These are phyloP conservation scores for Chymomyza amoena DNA, from an alignment of 2,888 invertebrate genomes.

Conservation along the genomic window DNA sequence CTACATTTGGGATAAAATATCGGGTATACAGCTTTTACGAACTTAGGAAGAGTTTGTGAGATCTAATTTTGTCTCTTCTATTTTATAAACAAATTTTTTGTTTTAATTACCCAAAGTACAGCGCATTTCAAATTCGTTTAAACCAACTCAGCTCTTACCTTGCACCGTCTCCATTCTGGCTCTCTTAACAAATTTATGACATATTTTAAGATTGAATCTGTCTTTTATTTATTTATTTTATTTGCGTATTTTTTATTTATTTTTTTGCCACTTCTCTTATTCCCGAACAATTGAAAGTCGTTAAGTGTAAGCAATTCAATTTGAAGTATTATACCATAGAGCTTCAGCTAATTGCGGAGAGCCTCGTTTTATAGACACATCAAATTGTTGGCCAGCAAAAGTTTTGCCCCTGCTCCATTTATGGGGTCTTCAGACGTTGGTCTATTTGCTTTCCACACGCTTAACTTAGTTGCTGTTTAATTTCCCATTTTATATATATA, in stretches of 20 bases:
- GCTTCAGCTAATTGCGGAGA: not conserved
- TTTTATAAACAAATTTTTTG: too few relatives aligned
- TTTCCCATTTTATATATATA: not conserved
- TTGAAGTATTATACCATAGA: slow-evolving; percentile 28
- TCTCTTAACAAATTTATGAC: slow-evolving; percentile 36
- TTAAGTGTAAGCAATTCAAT: slow-evolving; percentile 33
- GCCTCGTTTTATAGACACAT: not conserved
- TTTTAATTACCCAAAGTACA: too few relatives aligned
- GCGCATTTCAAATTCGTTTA: not conserved
- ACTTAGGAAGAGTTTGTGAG: too few relatives aligned
- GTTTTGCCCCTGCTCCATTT: slow-evolving; percentile 22
- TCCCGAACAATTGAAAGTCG: slow-evolving; percentile 6
- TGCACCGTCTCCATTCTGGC: slow-evolving; percentile 27
- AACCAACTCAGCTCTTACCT: slow-evolving; percentile 5
- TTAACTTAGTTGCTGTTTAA: not conserved
- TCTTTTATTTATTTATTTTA: not conserved
- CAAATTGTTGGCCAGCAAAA: slow-evolving; percentile 22
- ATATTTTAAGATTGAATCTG: slow-evolving; percentile 32
- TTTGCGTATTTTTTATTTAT: not conserved
- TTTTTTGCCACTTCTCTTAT: not conserved
- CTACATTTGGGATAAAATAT: too few relatives aligned
- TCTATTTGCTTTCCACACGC: not conserved
- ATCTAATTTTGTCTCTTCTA: too few relatives aligned
- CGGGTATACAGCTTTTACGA: too few relatives aligned
- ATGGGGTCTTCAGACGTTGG: not conserved